Evolutionary conservation across 1,140 invertebrate genomes (phyloP).

Genomic region (Zophobas morio): DNA sequence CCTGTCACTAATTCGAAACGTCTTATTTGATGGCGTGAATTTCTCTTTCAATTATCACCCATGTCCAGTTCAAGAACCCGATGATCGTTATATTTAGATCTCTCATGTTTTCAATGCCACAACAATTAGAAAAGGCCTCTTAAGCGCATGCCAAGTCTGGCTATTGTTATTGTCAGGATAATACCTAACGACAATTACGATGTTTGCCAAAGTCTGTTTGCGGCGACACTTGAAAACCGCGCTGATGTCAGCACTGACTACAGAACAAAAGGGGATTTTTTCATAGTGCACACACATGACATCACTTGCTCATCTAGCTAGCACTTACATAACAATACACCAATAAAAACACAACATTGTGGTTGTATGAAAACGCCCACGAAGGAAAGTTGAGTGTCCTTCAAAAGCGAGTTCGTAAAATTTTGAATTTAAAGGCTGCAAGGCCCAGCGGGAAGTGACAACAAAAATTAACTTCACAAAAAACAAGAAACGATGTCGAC

Average conservation of each 20-base stretch:
- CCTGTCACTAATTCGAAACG: slow-evolving; percentile 29
- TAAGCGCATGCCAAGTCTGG: background rate
- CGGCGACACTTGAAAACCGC: slow-evolving; percentile 20
- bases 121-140: slow-evolving; percentile 12
- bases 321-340: slow-evolving; percentile 10
- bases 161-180: slow-evolving; percentile 13
- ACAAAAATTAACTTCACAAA: too few species aligned
- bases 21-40: slow-evolving; percentile 19
- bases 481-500: too few species aligned
- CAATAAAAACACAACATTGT: slow-evolving; percentile 8
- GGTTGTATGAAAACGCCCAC: background rate
- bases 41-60: slow-evolving; percentile 25
- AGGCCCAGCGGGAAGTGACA: too few species aligned
- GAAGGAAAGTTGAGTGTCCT: background rate
- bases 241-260: slow-evolving; percentile 13
- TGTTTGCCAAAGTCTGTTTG: slow-evolving; percentile 27
- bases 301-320: background rate
- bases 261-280: slow-evolving; percentile 25
- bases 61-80: slow-evolving; percentile 37
- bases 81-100: background rate
- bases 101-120: slow-evolving; percentile 20
- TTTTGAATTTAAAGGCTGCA: too few species aligned
- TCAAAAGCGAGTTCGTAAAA: background rate
- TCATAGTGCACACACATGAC: slow-evolving; percentile 13
- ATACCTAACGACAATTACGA: slow-evolving; percentile 25